phyloP scores from a whole-genome alignment of 1,140 invertebrate genomes.

The Halesus radiatus region DNA sequence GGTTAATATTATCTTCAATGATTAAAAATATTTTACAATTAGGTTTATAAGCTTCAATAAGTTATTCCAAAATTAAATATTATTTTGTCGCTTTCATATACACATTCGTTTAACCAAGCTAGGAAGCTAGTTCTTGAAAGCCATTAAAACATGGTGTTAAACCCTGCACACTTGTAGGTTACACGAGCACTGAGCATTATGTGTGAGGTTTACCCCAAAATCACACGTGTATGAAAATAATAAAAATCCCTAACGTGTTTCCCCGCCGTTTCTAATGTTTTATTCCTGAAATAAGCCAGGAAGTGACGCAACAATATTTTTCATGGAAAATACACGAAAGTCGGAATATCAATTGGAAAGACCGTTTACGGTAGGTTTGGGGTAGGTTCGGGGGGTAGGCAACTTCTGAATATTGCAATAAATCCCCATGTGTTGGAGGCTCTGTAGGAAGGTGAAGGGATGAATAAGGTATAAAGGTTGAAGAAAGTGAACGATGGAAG shows the following conservation, averaged over 20 bases:
- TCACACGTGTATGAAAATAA: no score
- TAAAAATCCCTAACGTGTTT: not conserved
- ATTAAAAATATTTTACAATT: no score
- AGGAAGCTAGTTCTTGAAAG: no score
- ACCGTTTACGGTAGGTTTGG: conserved; percentile 17
- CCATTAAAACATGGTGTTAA: no score
- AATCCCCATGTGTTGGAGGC: conserved; percentile 2
- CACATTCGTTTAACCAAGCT: no score
- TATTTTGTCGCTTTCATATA: no score
- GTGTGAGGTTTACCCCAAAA: no score
- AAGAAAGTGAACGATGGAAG: conserved; percentile 5
- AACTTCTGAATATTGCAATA: conserved; percentile 26
- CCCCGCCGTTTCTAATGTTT: not conserved
- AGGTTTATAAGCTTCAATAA: no score
- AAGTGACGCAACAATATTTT: not conserved
- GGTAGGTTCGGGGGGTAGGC: not conserved
- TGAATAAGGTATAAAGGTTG: conserved; percentile 19
- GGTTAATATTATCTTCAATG: no score
- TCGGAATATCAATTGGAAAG: conserved; percentile 25
- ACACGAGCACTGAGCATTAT: no score
- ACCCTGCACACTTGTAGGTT: no score
- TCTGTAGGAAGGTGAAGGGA: not conserved
- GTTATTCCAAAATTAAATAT: no score
- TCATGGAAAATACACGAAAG: not conserved
- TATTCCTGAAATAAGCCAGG: not conserved